Conservation (phyloP, 2,888 invertebrate species). For the Opisthograptis luteolata region DNA sequence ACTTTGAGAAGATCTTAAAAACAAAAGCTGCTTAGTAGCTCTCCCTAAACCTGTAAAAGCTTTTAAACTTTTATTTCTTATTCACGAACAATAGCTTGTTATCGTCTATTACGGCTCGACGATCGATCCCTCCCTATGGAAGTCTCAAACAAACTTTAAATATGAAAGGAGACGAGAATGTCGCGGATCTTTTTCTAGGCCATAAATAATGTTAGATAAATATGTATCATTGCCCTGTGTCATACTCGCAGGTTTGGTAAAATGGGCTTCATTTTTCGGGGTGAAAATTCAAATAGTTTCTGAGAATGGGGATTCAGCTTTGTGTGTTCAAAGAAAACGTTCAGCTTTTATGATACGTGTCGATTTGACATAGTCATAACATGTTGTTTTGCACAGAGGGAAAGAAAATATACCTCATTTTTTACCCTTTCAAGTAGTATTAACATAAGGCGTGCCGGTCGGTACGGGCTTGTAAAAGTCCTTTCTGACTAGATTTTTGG, state of each 20-base stretch:
- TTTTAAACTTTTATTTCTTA: conserved; percentile 29
- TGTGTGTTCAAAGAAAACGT: conserved; percentile 51
- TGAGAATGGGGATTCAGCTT: conserved; percentile 41
- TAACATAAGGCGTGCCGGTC: conserved; percentile 15
- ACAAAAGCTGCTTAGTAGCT: too few species aligned
- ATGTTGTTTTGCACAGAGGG: conserved; percentile 44
- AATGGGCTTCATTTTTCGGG: conserved; percentile 48
- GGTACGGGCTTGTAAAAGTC: background rate
- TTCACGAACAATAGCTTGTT: conserved; percentile 42
- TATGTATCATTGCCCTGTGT: conserved; percentile 79
- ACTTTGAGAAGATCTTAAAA: too few species aligned
- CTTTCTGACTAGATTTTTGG: background rate
- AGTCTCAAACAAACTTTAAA: conserved; percentile 79
- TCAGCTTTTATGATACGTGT: conserved; percentile 52
- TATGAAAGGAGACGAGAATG: conserved; percentile 68
- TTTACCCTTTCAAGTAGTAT: conserved; percentile 27
- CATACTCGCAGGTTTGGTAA: conserved; percentile 58
- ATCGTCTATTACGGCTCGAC: conserved; percentile 56
- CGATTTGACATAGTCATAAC: conserved; percentile 53
- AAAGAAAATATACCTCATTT: conserved; percentile 33
- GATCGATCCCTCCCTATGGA: conserved; percentile 59
- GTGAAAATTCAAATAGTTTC: conserved; percentile 69
- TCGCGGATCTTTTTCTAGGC: conserved; percentile 64
- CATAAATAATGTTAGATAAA: conserved; percentile 82
- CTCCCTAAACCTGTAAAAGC: too few species aligned